Evolutionary conservation across 2,797 vertebrate species (phyloP), one percentile per base, ranked within the genome.

Genomic region (Chaetodon trifasciatus): DNA sequence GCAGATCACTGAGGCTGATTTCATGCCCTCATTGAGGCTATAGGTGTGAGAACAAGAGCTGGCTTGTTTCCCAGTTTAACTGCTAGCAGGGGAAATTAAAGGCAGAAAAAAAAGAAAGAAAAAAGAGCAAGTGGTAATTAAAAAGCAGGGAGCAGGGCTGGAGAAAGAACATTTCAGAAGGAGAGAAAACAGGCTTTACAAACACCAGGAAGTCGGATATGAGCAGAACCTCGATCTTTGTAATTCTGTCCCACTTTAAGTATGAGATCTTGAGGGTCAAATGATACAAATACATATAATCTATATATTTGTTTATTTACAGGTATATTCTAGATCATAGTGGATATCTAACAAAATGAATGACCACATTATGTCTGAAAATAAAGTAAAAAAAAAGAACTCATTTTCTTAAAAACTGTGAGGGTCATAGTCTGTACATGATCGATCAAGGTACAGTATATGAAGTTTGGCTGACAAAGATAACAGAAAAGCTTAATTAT

Each of bases 281-380:
- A 94, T 96, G 92, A 94, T 95, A 95, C 94, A 96, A 96, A 95
- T 96, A 95, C 95, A 94, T 96, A 95, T 94, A 94, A 94, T 96
- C 90, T 95, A 94, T 95, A 95, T 95, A 95, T 96, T 94, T 96
- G 94, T 93, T 95, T 96, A 96, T 96, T 94, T 96, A 96, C 95
- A 96, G 89, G 88, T 93, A 94, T 95, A 95, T 93, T 95, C 91
- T 95, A 93, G 92, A 91, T 94, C 92, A 88, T 92, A 91, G 88
- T 90, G 89, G 90, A 93, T 93, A 94, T 94, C 86, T 92, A 93
- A 95, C 92, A 94, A 94, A 92, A 94, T 88, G 80, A 88, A 92
- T 91, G 85, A 92, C 86, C 91, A 91, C 90, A 85, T 82, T 79
- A 87, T 91, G 87, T 87, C 67, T 74, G 60, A 89, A 91, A 92